These are phyloP conservation scores for Hirtodrosophila duncani DNA, from an alignment of 2,888 invertebrate species.

Conservation along the genomic window DNA sequence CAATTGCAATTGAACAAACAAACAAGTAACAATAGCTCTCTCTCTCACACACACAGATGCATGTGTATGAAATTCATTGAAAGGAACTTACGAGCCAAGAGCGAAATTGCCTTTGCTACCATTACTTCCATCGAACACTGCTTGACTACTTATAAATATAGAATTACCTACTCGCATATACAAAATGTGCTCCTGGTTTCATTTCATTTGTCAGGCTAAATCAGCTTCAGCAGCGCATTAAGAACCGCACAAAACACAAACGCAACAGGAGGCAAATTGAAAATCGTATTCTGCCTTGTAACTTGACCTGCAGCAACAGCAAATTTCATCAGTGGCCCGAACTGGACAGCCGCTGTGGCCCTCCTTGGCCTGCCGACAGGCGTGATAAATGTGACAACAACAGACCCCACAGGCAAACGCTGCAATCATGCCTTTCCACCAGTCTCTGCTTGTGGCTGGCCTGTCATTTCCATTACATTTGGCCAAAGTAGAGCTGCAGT, in stretches of 20 bases:
- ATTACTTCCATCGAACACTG: conserved; percentile 31
- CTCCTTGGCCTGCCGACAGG: conserved; percentile 38
- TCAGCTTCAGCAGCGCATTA: conserved; percentile 6
- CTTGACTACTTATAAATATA: conserved; percentile 7
- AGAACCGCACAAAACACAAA: conserved; percentile 13
- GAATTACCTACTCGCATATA: conserved; percentile 21
- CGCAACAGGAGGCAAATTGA: conserved; percentile 30
- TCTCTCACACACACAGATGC: conserved; percentile 41
- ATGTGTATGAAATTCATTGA: conserved; percentile 60
- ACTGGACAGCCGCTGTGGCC: not conserved
- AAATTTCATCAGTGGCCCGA: conserved; percentile 24
- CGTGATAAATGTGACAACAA: conserved; percentile 64
- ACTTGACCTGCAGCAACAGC: conserved; percentile 59
- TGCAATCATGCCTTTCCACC: not conserved
- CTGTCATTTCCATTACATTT: conserved; percentile 61
- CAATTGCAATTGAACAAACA: conserved; percentile 48
- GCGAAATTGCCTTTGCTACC: conserved; percentile 25
- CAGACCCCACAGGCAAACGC: conserved; percentile 22
- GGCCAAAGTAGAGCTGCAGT: conserved; percentile 63
- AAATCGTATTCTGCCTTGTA: conserved; percentile 32
- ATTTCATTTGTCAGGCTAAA: conserved; percentile 11
- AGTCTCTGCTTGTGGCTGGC: conserved; percentile 20
- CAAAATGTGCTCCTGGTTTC: conserved; percentile 16
- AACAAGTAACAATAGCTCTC: conserved; percentile 12
- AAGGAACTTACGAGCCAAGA: conserved; percentile 17